Evolutionary conservation across 2,888 invertebrate genomes (phyloP).

Genomic region (Tinea trinotella): DNA sequence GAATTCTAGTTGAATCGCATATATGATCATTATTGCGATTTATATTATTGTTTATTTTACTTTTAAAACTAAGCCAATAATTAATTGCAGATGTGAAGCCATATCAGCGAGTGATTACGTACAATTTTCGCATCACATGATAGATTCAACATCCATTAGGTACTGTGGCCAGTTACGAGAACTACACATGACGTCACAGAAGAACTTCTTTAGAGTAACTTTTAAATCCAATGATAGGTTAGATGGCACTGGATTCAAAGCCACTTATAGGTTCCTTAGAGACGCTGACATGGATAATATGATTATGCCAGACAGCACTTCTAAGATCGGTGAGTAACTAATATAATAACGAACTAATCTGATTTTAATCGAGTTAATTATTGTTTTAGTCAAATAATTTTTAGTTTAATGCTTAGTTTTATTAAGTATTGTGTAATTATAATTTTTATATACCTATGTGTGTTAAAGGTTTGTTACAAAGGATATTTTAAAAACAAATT

Average conservation of each 20-base stretch:
- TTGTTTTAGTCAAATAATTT: too few species aligned
- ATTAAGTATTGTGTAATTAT: background rate
- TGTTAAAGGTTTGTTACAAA: background rate
- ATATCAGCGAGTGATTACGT: constrained; percentile 95
- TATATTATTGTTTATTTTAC: too few species aligned
- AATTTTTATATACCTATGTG: background rate
- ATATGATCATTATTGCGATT: too few species aligned
- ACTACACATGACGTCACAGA: constrained; percentile 86
- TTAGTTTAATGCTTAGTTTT: too few species aligned
- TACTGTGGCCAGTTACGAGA: constrained; percentile 88
- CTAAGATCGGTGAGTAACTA: constrained; percentile 12
- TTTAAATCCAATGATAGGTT: constrained; percentile 95
- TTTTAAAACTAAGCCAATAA: too few species aligned
- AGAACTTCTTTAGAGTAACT: constrained; percentile 92
- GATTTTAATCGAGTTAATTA: too few species aligned
- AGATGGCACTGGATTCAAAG: constrained; percentile 94
- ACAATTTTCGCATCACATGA: constrained; percentile 94
- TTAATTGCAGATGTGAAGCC: constrained; percentile 87
- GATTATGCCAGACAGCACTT: constrained; percentile 38
- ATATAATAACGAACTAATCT: too few species aligned
- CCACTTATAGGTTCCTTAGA: constrained; percentile 87
- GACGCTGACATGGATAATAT: constrained; percentile 74
- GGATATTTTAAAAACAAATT: too few species aligned
- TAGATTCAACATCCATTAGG: constrained; percentile 84
- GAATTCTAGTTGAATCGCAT: too few species aligned